phyloP scores from a whole-genome alignment of 2,113 vertebrate genomes.

The Charadrius vociferus region DNA sequence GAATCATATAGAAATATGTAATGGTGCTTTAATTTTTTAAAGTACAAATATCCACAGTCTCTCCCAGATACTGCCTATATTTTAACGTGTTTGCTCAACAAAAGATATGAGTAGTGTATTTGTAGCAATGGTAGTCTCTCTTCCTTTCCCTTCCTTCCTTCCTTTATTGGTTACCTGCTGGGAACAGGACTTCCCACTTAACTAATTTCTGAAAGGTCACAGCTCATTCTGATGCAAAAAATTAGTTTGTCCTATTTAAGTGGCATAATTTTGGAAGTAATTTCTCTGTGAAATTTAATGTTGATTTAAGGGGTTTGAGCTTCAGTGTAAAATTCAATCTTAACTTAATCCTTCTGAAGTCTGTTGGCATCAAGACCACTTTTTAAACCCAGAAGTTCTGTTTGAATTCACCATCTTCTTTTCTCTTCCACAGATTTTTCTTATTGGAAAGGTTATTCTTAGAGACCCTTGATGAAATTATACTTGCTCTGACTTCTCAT shows the following conservation, averaged over 20 bases:
- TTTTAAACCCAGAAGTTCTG: not conserved
- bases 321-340: not conserved
- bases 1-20: not conserved
- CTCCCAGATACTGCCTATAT: not conserved
- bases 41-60: not conserved
- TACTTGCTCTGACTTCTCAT: not conserved
- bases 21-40: not conserved
- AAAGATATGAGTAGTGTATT: not conserved
- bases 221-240: not conserved
- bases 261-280: not conserved
- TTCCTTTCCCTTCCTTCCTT: not conserved
- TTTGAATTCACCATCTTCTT: not conserved
- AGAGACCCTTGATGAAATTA: not conserved
- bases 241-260: not conserved
- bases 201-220: conserved; percentile 9
- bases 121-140: not conserved
- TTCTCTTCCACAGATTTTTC: not conserved
- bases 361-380: accelerated
- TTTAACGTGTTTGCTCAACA: not conserved
- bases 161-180: not conserved
- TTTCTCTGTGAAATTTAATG: not conserved
- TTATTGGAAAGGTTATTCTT: not conserved
- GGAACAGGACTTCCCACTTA: not conserved
- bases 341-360: not conserved
- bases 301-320: not conserved